These are phyloP conservation scores for Chaenogobius annularis DNA, from an alignment of 2,113 vertebrate genomes.

Conservation along the genomic window DNA sequence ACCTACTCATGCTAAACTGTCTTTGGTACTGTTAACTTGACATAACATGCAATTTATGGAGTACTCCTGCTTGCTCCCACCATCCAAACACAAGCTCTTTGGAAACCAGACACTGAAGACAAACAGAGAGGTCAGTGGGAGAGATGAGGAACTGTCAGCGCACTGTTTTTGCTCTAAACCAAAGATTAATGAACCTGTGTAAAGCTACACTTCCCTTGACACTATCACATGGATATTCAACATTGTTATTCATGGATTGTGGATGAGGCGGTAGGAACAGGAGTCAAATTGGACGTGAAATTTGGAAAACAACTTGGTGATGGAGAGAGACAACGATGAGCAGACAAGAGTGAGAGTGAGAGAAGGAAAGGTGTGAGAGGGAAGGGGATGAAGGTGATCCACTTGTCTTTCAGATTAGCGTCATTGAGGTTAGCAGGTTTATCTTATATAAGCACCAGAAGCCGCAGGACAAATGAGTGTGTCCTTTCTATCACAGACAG, in stretches of 20 bases:
- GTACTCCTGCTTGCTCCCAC: background rate
- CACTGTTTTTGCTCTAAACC: constrained; percentile 23
- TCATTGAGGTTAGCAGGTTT: constrained; percentile 69
- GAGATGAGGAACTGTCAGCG: constrained; percentile 3
- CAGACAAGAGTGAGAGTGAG: constrained; percentile 9
- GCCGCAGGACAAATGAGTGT: constrained; percentile 51
- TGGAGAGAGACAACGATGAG: constrained; percentile 12
- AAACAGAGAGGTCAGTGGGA: constrained; percentile 13
- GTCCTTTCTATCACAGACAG: constrained; percentile 22
- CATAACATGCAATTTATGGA: background rate
- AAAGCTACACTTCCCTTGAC: constrained; percentile 17
- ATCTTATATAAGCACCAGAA: constrained; percentile 57
- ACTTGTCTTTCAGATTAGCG: constrained; percentile 64
- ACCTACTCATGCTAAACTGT: background rate
- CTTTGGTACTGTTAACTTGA: background rate
- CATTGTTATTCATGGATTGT: constrained; percentile 22
- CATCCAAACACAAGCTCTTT: background rate
- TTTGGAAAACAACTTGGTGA: background rate
- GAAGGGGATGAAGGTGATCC: constrained; percentile 55
- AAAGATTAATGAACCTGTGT: constrained; percentile 29
- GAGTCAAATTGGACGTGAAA: constrained; percentile 9
- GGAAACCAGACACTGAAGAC: constrained; percentile 27
- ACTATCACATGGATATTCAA: constrained; percentile 10
- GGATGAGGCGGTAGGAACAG: constrained; percentile 1
- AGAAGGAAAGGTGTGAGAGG: constrained; percentile 24